phyloP scores from a whole-genome alignment of 2,888 invertebrate genomes.

The Leptopilina myrica region DNA sequence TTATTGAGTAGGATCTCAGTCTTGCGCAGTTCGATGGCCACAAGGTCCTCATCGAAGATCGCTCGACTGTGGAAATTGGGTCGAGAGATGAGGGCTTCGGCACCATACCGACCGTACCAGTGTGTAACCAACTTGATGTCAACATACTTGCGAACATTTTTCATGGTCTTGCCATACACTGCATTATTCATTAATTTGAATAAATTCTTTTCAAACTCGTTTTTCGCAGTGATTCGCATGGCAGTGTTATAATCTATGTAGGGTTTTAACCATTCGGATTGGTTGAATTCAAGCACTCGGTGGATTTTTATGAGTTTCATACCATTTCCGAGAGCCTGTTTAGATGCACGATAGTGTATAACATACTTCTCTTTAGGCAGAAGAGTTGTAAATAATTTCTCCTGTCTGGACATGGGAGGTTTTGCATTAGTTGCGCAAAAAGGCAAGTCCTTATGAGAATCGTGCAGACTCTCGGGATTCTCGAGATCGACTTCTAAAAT shows the following conservation, averaged over 20 bases:
- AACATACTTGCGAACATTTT: conserved; percentile 70
- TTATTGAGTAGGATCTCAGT: conserved; percentile 51
- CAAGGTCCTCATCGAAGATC: conserved; percentile 67
- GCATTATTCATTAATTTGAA: conserved; percentile 56
- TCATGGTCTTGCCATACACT: conserved; percentile 47
- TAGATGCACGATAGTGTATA: conserved; percentile 63
- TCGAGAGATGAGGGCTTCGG: conserved; percentile 56
- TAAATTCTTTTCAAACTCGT: conserved; percentile 28
- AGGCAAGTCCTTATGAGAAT: conserved; percentile 30
- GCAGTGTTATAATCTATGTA: conserved; percentile 58
- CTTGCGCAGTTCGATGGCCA: conserved; percentile 60
- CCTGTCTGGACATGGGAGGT: conserved; percentile 47
- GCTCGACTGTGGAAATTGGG: conserved; percentile 68
- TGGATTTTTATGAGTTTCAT: conserved; percentile 64
- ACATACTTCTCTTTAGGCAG: conserved; percentile 56
- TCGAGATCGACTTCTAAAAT: conserved; percentile 39
- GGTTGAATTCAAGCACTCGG: conserved; percentile 61
- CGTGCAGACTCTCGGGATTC: conserved; percentile 32
- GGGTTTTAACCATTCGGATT: conserved; percentile 63
- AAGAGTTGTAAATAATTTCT: conserved; percentile 58
- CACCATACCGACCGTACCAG: conserved; percentile 61
- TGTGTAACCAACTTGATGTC: conserved; percentile 65
- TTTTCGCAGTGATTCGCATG: not conserved
- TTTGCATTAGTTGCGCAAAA: conserved; percentile 61
- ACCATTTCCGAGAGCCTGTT: conserved; percentile 63